Percentiles rank a stretch among this genome's conserved stretches.
phyloP scores from a whole-genome alignment of 2,888 invertebrate species.

The Adelognathus sp. region DNA sequence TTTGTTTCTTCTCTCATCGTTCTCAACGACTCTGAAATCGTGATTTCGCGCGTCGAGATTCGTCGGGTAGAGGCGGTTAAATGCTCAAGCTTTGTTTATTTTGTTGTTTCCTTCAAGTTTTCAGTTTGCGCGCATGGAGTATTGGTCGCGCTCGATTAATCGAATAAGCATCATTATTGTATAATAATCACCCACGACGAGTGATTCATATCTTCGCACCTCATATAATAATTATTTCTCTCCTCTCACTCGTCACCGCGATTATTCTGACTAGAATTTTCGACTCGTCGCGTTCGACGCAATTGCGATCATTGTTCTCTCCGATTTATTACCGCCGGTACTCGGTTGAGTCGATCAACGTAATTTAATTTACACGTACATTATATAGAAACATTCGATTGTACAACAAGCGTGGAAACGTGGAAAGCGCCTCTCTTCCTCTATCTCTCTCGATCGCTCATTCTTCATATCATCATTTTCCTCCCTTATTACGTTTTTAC shows the following conservation, averaged over 20 bases:
- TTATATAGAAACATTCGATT: constrained; percentile 74
- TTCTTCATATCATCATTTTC: constrained; percentile 37
- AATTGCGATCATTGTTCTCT: constrained; percentile 25
- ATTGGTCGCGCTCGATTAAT: constrained; percentile 58
- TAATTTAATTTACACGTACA: constrained; percentile 70
- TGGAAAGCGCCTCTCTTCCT: constrained; percentile 63
- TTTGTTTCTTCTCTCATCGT: no score
- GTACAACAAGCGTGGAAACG: constrained; percentile 71
- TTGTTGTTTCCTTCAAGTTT: neutral
- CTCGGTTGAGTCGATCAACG: constrained; percentile 68
- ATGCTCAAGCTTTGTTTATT: constrained; percentile 51
- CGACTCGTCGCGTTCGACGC: constrained; percentile 29
- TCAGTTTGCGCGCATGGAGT: constrained; percentile 54
- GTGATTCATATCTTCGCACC: constrained; percentile 49
- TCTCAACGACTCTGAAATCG: constrained; percentile 47
- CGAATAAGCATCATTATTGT: constrained; percentile 50
- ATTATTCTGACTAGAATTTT: constrained; percentile 71
- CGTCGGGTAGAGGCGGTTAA: constrained; percentile 46
- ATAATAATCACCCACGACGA: constrained; percentile 55
- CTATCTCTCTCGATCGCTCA: constrained; percentile 41
- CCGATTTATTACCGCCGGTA: constrained; percentile 60
- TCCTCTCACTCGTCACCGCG: constrained; percentile 31
- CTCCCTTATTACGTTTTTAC: constrained; percentile 29
- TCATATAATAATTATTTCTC: constrained; percentile 41
- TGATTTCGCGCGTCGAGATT: constrained; percentile 44